phyloP scores from a whole-genome alignment of 2,113 vertebrate species.

The Oryzias curvinotus region DNA sequence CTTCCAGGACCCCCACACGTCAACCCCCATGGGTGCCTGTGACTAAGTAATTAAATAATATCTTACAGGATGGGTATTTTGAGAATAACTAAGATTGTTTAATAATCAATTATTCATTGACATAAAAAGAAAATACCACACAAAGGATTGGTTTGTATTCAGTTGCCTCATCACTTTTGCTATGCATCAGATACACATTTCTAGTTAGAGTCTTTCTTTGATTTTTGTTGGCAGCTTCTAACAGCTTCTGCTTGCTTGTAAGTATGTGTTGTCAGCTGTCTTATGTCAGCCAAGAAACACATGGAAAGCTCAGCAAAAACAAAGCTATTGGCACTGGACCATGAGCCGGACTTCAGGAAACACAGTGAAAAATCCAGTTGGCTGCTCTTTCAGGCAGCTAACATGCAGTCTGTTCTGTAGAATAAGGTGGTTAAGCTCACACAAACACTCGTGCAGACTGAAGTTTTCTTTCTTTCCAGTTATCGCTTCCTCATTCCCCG shows the following conservation, averaged over 20 bases:
- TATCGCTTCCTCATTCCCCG: background rate
- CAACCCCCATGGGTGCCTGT: no score
- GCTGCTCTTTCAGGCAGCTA: slow-evolving; percentile 15
- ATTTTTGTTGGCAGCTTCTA: slow-evolving; percentile 26
- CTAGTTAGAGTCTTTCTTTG: slow-evolving; percentile 2
- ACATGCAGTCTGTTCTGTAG: slow-evolving; percentile 6
- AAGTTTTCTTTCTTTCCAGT: background rate
- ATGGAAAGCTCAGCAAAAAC: slow-evolving; percentile 44
- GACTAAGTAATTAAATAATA: no score
- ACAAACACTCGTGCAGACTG: background rate
- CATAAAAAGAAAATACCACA: no score
- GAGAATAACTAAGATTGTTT: no score
- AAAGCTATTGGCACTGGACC: slow-evolving; percentile 37
- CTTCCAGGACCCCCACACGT: no score
- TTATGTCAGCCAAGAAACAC: slow-evolving; percentile 42
- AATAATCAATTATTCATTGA: no score
- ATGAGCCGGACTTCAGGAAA: slow-evolving; percentile 18
- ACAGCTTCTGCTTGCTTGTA: slow-evolving; percentile 1
- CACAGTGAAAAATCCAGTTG: slow-evolving; percentile 40
- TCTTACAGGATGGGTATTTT: no score
- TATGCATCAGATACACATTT: no score
- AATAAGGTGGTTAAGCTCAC: background rate
- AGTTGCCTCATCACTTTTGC: no score
- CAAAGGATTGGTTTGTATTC: no score
- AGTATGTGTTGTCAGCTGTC: slow-evolving; percentile 27